Conservation (phyloP, 92 coral and sea anemone genomes). For the Bergia sp. region DNA sequence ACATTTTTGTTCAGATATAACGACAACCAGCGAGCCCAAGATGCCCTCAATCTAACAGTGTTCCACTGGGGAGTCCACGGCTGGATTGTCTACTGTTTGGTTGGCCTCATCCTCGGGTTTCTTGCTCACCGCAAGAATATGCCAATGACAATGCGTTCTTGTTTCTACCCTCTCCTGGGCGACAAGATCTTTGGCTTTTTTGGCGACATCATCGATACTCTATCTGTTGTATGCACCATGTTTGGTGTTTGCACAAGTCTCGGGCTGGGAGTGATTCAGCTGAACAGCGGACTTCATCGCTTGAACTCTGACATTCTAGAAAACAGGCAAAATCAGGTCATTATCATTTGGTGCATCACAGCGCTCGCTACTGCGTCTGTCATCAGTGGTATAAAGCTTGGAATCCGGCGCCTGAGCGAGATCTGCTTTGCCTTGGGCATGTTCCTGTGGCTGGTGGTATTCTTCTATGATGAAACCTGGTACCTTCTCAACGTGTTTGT, state of each 20-base stretch:
- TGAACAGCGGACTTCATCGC: slow-evolving; percentile 66
- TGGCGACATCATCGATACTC: slow-evolving; percentile 79
- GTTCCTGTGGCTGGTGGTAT: slow-evolving; percentile 44
- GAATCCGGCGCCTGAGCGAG: slow-evolving; percentile 58
- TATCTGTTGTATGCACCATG: slow-evolving; percentile 82
- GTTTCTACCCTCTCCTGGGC: slow-evolving; percentile 82
- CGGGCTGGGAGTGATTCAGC: slow-evolving; percentile 75
- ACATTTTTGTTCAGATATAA: slow-evolving; percentile 54
- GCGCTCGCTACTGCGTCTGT: slow-evolving; percentile 50
- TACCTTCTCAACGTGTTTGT: slow-evolving; percentile 49
- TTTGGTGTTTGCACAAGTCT: slow-evolving; percentile 92
- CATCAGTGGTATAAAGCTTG: slow-evolving; percentile 47
- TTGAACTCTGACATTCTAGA: slow-evolving; percentile 44
- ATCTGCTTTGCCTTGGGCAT: slow-evolving; percentile 52
- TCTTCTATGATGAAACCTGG: slow-evolving; percentile 54
- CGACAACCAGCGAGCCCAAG: slow-evolving; percentile 85
- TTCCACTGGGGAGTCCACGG: slow-evolving; percentile 96
- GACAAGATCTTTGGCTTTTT: slow-evolving; percentile 72
- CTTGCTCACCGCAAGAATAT: slow-evolving; percentile 51
- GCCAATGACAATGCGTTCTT: slow-evolving; percentile 43
- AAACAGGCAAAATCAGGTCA: slow-evolving; percentile 43
- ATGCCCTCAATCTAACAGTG: slow-evolving; percentile 83
- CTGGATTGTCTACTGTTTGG: slow-evolving; percentile 87
- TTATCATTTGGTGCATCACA: slow-evolving; percentile 53
- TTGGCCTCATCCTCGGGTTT: slow-evolving; percentile 80